Base-by-base conservation (phyloP, 1,140 invertebrate species). In the Aphis craccivora region DNA sequence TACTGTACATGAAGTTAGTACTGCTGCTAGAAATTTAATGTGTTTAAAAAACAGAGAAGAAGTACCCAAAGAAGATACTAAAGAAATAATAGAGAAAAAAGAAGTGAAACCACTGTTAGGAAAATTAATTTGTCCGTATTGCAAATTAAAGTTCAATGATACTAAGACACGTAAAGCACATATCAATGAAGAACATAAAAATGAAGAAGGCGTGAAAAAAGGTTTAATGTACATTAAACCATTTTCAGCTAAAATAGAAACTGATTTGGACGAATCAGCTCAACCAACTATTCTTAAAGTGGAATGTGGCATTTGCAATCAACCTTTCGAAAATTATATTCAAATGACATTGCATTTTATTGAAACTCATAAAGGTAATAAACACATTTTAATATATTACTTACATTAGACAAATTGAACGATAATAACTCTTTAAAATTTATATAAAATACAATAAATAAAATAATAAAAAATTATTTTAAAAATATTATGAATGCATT, bases 101-200 rank as follows among this genome's bases (percentile, higher is more conserved):
- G 55, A 94, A 94, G 43, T 90, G 7, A 93, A 90, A 76, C 87
- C 87, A 48, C 20, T 84, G 23, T 1, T 92, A 53, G 91, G 91
- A 67, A 91, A 94, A 48, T 94, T 94, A 67, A 84, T 90, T 30
- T 95, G 94, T 89, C 83, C 94, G 5, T 94, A 96, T 93, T 97
- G 97, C 94, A 95, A 96, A 4, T 96, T 96, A 94, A 96, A 96
- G 30, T 97, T 97, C 94, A 95, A 96, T 35, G 90, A 53, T 35
- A 91, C 18, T 60, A 94, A 94, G 37, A 3, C 40, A 20, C 93
- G 94, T 51, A 93, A 93, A 40, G 14, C n/a, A 86, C 94, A 94
- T 81, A 94, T 94, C 30, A 84, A 90, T 40, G 45, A 83, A 45
- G 93, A 92, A 25, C 94, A 94, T 87, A 86, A 43, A 91, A 90